Conservation (phyloP, 2,888 invertebrate genomes). For the Aphidius colemani region DNA sequence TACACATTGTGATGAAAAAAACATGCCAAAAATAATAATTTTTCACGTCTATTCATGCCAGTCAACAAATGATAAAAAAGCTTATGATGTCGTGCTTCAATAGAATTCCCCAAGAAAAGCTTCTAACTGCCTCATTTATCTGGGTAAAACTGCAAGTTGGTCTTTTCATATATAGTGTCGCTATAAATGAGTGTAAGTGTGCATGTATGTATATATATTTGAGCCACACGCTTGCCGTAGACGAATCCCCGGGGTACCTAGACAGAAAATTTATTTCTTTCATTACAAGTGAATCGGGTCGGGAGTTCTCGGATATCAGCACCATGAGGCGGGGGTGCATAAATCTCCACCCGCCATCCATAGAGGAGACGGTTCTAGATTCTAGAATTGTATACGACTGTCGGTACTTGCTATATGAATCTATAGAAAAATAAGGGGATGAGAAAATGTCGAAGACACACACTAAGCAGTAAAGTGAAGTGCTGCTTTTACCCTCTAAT, state of each 20-base stretch:
- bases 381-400: constrained; percentile 14
- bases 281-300: constrained; percentile 58
- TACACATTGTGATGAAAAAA: too few relatives aligned
- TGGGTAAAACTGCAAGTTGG: too few relatives aligned
- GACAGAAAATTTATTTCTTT: constrained; percentile 60
- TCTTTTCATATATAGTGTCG: too few relatives aligned
- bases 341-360: constrained; percentile 54
- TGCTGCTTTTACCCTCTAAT: constrained; percentile 35
- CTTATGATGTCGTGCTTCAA: neutral
- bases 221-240: constrained; percentile 38
- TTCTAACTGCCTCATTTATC: too few relatives aligned
- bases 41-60: too few relatives aligned
- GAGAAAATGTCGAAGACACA: constrained; percentile 25
- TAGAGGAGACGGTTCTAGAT: constrained; percentile 37
- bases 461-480: constrained; percentile 19
- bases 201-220: too few relatives aligned
- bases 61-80: too few relatives aligned
- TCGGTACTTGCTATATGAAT: constrained; percentile 24
- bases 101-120: too few relatives aligned
- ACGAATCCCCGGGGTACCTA: constrained; percentile 43
- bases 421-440: constrained; percentile 16
- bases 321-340: constrained; percentile 56
- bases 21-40: too few relatives aligned
- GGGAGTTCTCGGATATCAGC: constrained; percentile 60
- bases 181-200: too few relatives aligned